Percentiles rank a stretch among this genome's conserved stretches.
phyloP scores from a whole-genome alignment of 2,797 vertebrate genomes.

The Eospalax fontanierii region DNA sequence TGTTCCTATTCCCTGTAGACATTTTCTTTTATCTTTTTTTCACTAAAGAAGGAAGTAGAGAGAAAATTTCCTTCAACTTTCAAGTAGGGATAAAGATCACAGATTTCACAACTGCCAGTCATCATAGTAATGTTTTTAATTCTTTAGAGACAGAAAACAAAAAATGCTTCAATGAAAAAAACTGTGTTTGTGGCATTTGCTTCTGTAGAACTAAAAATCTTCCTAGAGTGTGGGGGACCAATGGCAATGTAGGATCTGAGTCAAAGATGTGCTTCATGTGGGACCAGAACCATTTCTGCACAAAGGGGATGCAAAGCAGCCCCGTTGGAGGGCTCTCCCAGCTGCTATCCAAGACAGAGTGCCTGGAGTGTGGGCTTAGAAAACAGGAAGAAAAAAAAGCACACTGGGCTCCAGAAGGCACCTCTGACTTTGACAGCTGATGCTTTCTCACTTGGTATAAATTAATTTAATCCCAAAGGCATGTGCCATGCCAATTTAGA shows the following conservation, averaged over 20 bases:
- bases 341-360: conserved; percentile 63
- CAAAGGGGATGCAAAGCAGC: conserved; percentile 68
- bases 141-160: neutral
- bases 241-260: neutral
- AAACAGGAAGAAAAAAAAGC: conserved; percentile 22
- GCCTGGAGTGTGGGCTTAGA: conserved; percentile 52
- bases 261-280: neutral
- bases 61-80: conserved; percentile 48
- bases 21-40: conserved; percentile 29
- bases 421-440: conserved; percentile 70
- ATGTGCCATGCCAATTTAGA: conserved; percentile 67
- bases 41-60: neutral
- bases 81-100: conserved; percentile 25
- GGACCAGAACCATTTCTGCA: neutral
- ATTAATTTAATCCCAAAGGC: conserved; percentile 81
- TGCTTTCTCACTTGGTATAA: conserved; percentile 74
- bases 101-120: neutral
- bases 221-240: conserved; percentile 36
- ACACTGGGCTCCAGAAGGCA: conserved; percentile 68
- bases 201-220: conserved; percentile 53
- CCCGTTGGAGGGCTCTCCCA: conserved; percentile 37
- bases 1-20: neutral
- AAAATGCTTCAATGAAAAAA: neutral
- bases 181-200: neutral
- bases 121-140: conserved; percentile 8